Base-by-base conservation (phyloP, 2,797 vertebrate genomes). In the Urophycis tenuis region DNA sequence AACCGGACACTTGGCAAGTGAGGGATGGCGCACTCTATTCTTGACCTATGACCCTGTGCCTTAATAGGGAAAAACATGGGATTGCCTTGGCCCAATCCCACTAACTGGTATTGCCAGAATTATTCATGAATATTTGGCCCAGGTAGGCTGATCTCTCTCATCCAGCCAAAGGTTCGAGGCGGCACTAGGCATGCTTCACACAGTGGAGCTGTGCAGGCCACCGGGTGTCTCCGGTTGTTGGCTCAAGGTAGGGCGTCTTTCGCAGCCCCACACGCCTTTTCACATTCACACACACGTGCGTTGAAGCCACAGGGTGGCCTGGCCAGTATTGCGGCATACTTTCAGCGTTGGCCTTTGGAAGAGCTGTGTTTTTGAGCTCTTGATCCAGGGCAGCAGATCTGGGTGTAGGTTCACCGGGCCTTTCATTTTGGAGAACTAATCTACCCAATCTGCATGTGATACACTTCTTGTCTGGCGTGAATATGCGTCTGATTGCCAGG, bases 161-260 rank as follows among this genome's bases (percentile, higher is more conserved):
- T 60, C 22, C 5, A 25, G 25, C 53, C 53, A n/a, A 60, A n/a
- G 53, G 53, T 19, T 60, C 22, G 1, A 17, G 2, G 17, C 45
- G 6, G 11, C 17, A n/a, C n/a, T n/a, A 7, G 4, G 22, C 73
- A 72, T 73, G 25, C 41, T 25, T 60, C 30, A 14, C 15, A 64
- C 45, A 74, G 29, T 34, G 36, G 74, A 11, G 25, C 22, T 74
- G 60, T 76, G 64, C 72, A 60, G 2, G 22, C 49, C 0, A 5
- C 22, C 7, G 60, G 25, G 25, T 64, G 15, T 70, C 14, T 77
- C 76, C 39, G 14, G 49, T 49, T 74, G 10, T 77, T 82, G 82
- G 49, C 67, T 32, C 73, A 14, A n/a, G 72, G 69, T 71, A n/a
- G 17, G 69, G 30, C 31, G 64, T 3, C 22, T 30, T 34, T 74